These are phyloP conservation scores for Puma concolor DNA, from an alignment of 2,113 vertebrate species.

Conservation along the genomic window DNA sequence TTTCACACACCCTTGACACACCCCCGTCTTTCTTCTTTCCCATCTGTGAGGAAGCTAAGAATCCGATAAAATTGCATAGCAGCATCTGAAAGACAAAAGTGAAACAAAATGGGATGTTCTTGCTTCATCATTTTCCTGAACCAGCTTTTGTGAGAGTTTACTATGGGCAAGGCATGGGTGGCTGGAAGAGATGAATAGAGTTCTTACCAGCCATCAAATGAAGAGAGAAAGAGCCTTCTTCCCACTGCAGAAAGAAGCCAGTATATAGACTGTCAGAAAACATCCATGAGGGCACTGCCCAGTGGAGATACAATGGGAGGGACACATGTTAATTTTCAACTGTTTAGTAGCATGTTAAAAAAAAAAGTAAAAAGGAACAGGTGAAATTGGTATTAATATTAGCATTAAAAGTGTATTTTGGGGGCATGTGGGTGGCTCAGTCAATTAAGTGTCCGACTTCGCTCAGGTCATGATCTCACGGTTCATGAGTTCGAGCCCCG, in stretches of 20 bases:
- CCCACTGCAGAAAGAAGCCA: not conserved
- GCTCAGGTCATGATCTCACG: too few relatives aligned
- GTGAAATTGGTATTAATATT: not conserved
- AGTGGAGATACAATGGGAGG: not conserved
- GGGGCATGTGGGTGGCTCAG: not conserved
- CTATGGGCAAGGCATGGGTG: not conserved
- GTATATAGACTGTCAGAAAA: not conserved
- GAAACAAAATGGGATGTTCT: not conserved
- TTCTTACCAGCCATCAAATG: not conserved
- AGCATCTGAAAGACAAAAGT: not conserved
- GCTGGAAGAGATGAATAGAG: not conserved
- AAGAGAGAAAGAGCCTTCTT: not conserved
- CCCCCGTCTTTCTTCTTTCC: not conserved
- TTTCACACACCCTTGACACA: not conserved
- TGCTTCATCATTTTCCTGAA: not conserved
- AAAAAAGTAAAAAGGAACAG: not conserved
- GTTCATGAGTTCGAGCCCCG: too few relatives aligned
- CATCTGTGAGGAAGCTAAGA: not conserved
- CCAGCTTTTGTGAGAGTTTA: not conserved
- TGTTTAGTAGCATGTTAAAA: not conserved
- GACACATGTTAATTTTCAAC: not conserved
- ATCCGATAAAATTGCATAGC: not conserved
- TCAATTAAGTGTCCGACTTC: too few relatives aligned
- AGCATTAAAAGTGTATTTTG: not conserved
- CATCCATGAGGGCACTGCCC: not conserved